A percentile compares a stretch with the other conserved stretches of the same genome.
phyloP scores from a whole-genome alignment of 2,888 invertebrate species.

The Dasysyrphus tricinctus region DNA sequence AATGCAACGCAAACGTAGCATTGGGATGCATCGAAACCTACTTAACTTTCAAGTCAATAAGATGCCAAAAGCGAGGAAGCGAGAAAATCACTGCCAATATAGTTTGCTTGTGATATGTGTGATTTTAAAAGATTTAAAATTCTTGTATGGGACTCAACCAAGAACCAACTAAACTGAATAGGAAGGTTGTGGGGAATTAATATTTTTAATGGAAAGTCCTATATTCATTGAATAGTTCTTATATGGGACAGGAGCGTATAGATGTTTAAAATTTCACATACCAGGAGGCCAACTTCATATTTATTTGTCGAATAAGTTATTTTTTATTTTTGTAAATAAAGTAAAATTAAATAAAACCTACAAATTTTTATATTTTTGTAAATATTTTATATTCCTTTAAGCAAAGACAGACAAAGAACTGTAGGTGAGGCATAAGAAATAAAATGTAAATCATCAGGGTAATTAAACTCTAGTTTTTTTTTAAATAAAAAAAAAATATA shows the following conservation, averaged over 20 bases:
- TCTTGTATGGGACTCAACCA: neutral
- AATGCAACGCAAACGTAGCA: slow-evolving; percentile 57
- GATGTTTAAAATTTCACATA: neutral
- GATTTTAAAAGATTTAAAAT: slow-evolving; percentile 13
- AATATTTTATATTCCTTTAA: neutral
- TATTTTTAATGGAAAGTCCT: neutral
- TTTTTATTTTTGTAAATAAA: slow-evolving; percentile 9
- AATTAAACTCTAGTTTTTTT: too few species aligned
- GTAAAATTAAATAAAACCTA: neutral
- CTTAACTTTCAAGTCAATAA: slow-evolving; percentile 24
- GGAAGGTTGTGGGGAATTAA: neutral
- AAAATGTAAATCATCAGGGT: too few species aligned
- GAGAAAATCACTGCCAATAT: slow-evolving; percentile 64
- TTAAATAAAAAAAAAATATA: too few species aligned
- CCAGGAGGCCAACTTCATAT: slow-evolving; percentile 1
- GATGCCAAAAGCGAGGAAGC: slow-evolving; percentile 52
- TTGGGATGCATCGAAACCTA: neutral
- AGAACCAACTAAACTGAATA: neutral
- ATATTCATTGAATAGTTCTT: neutral
- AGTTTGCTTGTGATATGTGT: slow-evolving; percentile 66
- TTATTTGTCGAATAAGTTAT: neutral
- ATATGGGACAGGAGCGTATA: neutral
- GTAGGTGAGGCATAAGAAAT: too few species aligned
- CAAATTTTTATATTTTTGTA: neutral
- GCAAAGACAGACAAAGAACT: too few species aligned